A percentile compares a stretch with the other conserved stretches of the same genome.
These are phyloP conservation scores for Dicrurus megarhynchus DNA, from an alignment of 2,113 vertebrate genomes.

Conservation along the genomic window DNA sequence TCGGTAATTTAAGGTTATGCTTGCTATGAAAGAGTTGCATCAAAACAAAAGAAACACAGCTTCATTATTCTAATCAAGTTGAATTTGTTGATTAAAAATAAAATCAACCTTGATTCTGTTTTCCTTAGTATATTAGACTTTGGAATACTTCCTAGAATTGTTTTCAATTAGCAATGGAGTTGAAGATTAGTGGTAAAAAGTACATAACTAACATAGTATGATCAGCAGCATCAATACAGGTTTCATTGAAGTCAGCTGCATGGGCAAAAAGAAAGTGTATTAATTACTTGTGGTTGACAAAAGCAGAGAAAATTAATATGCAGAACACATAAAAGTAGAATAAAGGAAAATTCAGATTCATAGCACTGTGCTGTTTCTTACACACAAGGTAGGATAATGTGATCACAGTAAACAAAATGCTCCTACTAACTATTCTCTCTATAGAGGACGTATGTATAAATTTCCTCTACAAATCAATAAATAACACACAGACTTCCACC, in stretches of 20 bases:
- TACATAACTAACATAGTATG: neutral
- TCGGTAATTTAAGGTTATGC: neutral
- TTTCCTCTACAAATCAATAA: neutral
- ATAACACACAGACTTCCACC: neutral
- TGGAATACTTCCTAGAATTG: neutral
- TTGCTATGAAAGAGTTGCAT: neutral
- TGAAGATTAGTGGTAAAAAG: neutral
- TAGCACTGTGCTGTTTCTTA: neutral
- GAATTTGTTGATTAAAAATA: neutral
- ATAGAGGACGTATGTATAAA: fast-evolving
- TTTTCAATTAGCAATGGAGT: neutral
- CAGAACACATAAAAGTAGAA: neutral
- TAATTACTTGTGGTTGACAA: neutral
- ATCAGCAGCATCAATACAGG: neutral
- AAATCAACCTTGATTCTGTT: neutral
- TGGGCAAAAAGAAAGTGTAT: neutral
- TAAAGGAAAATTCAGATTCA: neutral
- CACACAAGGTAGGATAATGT: neutral
- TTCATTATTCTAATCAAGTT: neutral
- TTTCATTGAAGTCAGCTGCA: neutral
- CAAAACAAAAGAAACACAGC: neutral
- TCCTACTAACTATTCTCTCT: neutral
- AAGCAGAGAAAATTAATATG: neutral
- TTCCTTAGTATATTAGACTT: neutral
- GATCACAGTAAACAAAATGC: neutral